Evolutionary conservation across 2,113 vertebrate species (phyloP).

Genomic region (Cranoglanis bouderius): DNA sequence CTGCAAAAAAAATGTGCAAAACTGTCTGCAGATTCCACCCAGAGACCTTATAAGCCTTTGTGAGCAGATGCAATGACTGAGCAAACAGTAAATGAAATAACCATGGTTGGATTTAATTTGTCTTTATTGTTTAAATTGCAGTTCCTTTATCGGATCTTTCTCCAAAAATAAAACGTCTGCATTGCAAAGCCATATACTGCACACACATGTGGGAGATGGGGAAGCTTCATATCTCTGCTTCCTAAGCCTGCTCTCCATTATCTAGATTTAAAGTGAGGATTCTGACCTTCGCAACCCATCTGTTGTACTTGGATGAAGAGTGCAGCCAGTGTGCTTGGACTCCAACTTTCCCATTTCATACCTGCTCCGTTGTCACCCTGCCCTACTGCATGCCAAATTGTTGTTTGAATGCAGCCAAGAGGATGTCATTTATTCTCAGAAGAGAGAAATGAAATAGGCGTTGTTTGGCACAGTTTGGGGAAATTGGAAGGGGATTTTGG

Average conservation of each 20-base stretch:
- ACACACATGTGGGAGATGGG: neutral
- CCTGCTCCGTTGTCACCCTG: constrained; percentile 11
- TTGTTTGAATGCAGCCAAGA: constrained; percentile 39
- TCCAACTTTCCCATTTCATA: constrained; percentile 2
- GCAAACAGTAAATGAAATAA: neutral
- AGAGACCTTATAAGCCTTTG: neutral
- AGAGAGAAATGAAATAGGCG: constrained; percentile 41
- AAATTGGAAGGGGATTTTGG: constrained; percentile 52
- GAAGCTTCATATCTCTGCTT: neutral
- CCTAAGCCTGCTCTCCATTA: constrained; percentile 12
- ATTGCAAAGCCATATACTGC: neutral
- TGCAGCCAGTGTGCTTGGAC: neutral
- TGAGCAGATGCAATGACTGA: neutral
- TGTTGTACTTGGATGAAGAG: constrained; percentile 12
- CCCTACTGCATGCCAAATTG: neutral
- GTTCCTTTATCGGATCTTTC: neutral
- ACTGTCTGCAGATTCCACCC: neutral
- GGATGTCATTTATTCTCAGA: constrained; percentile 39
- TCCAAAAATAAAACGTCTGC: neutral
- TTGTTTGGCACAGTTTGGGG: constrained; percentile 47
- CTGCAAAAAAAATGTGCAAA: neutral
- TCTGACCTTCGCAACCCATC: constrained; percentile 17
- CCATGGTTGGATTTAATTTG: neutral
- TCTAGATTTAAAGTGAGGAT: constrained; percentile 17
- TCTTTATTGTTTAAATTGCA: neutral